Conservation (phyloP, 2,797 vertebrate genomes). For the Rallus crepitans region DNA sequence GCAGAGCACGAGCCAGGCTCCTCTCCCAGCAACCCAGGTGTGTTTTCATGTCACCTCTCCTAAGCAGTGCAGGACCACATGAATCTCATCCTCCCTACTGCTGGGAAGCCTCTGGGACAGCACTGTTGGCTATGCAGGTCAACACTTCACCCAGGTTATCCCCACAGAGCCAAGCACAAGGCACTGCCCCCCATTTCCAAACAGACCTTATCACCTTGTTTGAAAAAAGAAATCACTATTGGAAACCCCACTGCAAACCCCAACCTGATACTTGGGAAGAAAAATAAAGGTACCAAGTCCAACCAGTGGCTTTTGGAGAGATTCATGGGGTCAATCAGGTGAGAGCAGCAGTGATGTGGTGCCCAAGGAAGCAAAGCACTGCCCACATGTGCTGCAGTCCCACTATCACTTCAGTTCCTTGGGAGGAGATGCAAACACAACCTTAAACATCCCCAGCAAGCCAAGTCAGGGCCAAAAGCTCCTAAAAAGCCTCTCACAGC, state of each 20-base stretch:
- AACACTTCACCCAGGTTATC: neutral
- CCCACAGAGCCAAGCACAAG: fast-evolving
- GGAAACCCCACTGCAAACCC: fast-evolving
- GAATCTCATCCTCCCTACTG: conserved; percentile 17
- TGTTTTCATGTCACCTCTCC: neutral
- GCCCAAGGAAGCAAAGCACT: neutral
- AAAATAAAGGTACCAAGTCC: neutral
- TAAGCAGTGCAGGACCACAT: neutral
- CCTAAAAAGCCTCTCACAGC: neutral
- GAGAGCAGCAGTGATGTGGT: fast-evolving
- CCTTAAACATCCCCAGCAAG: neutral
- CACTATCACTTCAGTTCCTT: fast-evolving
- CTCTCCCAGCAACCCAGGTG: neutral
- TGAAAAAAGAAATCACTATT: neutral
- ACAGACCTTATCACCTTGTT: fast-evolving
- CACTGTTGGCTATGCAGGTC: fast-evolving
- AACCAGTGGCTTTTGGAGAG: neutral
- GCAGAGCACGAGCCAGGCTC: fast-evolving
- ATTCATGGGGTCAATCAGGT: neutral
- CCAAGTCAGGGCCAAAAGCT: neutral
- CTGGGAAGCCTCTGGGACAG: neutral
- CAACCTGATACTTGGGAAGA: too few relatives aligned
- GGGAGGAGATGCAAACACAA: neutral
- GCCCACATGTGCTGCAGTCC: neutral
- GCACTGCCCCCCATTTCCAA: fast-evolving